phyloP scores from a whole-genome alignment of 2,797 vertebrate species.

The Myotis vivesi region DNA sequence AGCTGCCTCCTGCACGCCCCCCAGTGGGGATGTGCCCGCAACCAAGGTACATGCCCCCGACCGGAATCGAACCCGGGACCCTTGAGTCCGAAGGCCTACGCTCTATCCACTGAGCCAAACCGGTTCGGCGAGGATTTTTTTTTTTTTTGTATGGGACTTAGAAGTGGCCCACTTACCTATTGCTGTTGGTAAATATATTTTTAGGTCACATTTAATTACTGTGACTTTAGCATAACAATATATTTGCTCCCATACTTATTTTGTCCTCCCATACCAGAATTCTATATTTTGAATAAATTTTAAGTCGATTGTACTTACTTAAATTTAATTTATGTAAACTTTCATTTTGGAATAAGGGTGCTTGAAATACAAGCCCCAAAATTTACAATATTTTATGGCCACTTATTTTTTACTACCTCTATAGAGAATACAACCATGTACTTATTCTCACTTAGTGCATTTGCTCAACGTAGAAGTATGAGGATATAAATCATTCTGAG shows the following conservation, averaged over 20 bases:
- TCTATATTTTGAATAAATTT: slow-evolving; percentile 21
- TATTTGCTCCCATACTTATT: background rate
- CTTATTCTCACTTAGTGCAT: slow-evolving; percentile 27
- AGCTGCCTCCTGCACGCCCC: no score
- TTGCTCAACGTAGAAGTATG: slow-evolving; percentile 12
- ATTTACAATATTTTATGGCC: background rate
- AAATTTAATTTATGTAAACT: background rate
- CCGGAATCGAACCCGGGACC: no score
- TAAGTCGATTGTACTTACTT: background rate
- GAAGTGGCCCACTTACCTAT: background rate
- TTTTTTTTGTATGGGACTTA: background rate
- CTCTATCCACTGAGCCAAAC: no score
- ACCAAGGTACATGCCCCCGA: no score
- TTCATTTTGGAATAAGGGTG: slow-evolving; percentile 41
- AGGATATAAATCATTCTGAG: slow-evolving; percentile 11
- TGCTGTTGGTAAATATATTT: background rate
- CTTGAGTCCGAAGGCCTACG: no score
- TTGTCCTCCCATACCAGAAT: background rate
- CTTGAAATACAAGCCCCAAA: slow-evolving; percentile 12
- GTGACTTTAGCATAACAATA: background rate
- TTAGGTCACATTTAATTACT: background rate
- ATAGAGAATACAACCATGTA: background rate
- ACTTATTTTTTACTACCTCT: slow-evolving; percentile 23
- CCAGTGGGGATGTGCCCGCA: no score
- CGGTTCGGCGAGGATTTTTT: no score